Evolutionary conservation across 2,888 invertebrate genomes (phyloP).

Genomic region (Hoplodrina blanda): DNA sequence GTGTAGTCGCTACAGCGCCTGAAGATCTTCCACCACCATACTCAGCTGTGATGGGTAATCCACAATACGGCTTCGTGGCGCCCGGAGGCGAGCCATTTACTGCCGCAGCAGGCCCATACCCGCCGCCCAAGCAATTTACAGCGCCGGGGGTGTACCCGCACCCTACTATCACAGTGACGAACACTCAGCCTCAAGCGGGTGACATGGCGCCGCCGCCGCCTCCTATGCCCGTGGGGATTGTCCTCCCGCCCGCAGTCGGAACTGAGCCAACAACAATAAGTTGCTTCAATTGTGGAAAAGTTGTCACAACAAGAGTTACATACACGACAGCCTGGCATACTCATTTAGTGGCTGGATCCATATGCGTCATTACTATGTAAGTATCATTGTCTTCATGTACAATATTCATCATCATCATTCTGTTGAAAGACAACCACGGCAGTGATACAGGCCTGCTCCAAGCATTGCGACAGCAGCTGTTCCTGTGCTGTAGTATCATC

Average conservation of each 20-base stretch:
- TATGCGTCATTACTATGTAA: conserved; percentile 87
- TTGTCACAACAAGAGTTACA: conserved; percentile 86
- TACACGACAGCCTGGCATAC: conserved; percentile 89
- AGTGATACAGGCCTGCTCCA: not conserved
- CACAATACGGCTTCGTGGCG: conserved; percentile 82
- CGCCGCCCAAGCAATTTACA: conserved; percentile 81
- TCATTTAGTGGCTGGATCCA: conserved; percentile 86
- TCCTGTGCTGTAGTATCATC: not conserved
- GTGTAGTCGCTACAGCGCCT: conserved; percentile 73
- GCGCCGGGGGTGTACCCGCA: conserved; percentile 86
- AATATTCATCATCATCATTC: not conserved
- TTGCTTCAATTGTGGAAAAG: conserved; percentile 86
- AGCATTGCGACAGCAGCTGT: not conserved
- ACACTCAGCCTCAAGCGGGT: conserved; percentile 75
- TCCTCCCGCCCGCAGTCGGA: conserved; percentile 83
- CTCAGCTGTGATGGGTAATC: conserved; percentile 84
- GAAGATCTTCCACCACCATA: conserved; percentile 88
- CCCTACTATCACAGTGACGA: conserved; percentile 77
- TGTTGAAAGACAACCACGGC: not conserved
- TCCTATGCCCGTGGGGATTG: conserved; percentile 79
- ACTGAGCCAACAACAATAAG: conserved; percentile 86
- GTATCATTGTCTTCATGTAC: conserved; percentile 57
- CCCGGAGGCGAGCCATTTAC: conserved; percentile 61
- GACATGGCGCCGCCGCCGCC: conserved; percentile 71
- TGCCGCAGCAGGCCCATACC: conserved; percentile 54